Conservation (phyloP, 2,797 vertebrate genomes). For the Picus viridis region DNA sequence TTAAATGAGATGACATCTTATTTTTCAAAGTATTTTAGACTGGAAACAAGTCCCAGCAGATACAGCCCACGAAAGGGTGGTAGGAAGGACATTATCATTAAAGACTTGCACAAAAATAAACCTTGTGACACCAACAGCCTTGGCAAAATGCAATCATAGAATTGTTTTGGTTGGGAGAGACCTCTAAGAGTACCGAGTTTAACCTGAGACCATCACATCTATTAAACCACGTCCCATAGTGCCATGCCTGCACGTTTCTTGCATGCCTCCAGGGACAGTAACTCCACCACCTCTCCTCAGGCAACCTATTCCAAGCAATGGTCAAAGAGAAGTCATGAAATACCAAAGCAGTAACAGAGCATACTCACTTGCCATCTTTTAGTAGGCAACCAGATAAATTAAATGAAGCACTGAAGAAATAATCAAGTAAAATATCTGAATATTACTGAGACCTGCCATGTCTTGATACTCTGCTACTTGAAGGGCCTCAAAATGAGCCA, state of each 20-base stretch:
- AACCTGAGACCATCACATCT: no score
- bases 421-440: background rate
- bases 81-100: no score
- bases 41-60: background rate
- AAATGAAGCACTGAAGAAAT: background rate
- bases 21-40: background rate
- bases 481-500: background rate
- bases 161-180: no score
- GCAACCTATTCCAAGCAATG: no score
- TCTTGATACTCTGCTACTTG: background rate
- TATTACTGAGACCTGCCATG: background rate
- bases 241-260: no score
- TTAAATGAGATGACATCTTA: background rate
- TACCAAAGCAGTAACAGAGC: background rate
- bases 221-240: no score
- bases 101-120: background rate
- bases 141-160: background rate
- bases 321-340: background rate
- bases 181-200: no score
- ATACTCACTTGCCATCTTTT: background rate
- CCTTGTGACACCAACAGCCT: background rate
- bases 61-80: fast-evolving
- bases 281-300: no score
- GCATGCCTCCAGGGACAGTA: no score
- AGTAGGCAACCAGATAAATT: background rate